These are phyloP conservation scores for Branchellion lobata DNA, from an alignment of 2,888 invertebrate genomes.

Conservation along the genomic window DNA sequence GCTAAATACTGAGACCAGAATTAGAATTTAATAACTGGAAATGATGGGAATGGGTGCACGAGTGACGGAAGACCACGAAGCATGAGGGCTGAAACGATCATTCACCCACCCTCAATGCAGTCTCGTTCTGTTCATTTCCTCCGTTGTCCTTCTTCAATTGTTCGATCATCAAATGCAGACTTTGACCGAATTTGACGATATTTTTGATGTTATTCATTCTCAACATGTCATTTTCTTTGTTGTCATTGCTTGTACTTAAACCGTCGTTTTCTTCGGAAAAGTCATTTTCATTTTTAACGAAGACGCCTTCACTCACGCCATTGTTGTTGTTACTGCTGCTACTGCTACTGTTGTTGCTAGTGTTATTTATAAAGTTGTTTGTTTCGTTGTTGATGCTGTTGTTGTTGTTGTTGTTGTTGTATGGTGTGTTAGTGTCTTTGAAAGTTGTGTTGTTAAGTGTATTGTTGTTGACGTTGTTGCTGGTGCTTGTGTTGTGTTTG, in stretches of 20 bases:
- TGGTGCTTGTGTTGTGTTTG: slow-evolving; percentile 40
- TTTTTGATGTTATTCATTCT: slow-evolving; percentile 74
- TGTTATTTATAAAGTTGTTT: neutral
- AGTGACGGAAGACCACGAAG: too few species aligned
- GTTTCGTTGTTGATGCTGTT: slow-evolving; percentile 25
- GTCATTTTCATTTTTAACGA: neutral
- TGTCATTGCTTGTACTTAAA: neutral
- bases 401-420: slow-evolving; percentile 52
- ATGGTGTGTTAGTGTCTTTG: too few species aligned
- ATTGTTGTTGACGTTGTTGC: slow-evolving; percentile 36
- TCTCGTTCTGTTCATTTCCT: slow-evolving; percentile 79
- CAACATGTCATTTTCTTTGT: slow-evolving; percentile 1
- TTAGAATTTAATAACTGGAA: neutral
- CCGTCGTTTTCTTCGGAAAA: neutral
- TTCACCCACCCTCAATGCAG: slow-evolving; percentile 81
- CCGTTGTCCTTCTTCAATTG: slow-evolving; percentile 78
- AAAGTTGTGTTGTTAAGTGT: slow-evolving; percentile 15
- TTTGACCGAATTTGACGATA: slow-evolving; percentile 89
- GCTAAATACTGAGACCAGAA: neutral
- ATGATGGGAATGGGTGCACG: too few species aligned
- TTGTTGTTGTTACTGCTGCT: slow-evolving; percentile 3
- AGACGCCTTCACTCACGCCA: neutral
- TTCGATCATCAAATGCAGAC: slow-evolving; percentile 87
- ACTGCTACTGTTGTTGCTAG: slow-evolving; percentile 49
- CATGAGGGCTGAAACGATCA: too few species aligned